Conservation (phyloP, 2,797 vertebrate species). For the Cheirogaleus major region DNA sequence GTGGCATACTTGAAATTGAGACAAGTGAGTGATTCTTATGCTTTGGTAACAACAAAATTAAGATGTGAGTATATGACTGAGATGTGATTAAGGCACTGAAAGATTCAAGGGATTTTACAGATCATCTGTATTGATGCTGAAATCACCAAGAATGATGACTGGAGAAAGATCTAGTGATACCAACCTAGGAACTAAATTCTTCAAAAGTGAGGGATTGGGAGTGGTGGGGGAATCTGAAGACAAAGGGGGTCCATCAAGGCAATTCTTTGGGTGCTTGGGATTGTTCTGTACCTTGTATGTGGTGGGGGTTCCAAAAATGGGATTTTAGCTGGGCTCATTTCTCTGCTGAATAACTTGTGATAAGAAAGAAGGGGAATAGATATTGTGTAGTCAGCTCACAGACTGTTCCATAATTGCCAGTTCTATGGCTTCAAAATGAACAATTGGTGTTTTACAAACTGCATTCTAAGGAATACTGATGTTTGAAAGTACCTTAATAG, state of each 20-base stretch:
- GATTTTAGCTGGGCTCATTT: not conserved
- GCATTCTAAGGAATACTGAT: not conserved
- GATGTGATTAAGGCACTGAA: not conserved
- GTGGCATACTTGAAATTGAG: not conserved
- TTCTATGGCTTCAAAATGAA: not conserved
- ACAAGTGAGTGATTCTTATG: not conserved
- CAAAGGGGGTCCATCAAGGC: not conserved
- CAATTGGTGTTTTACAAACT: not conserved
- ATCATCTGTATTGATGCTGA: not conserved
- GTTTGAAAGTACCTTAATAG: not conserved
- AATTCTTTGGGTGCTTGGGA: not conserved
- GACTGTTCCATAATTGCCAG: not conserved
- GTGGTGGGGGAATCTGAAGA: not conserved
- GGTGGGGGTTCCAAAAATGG: not conserved
- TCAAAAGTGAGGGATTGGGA: not conserved
- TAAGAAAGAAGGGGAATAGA: not conserved
- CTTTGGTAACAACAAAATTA: not conserved
- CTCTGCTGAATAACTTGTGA: not conserved
- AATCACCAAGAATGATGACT: not conserved
- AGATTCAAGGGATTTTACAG: not conserved
- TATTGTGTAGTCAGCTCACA: not conserved
- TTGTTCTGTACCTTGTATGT: not conserved
- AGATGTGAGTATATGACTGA: not conserved
- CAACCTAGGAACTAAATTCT: not conserved
- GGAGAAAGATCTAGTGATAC: not conserved